These are phyloP conservation scores for Gobius niger DNA, from an alignment of 2,113 vertebrate genomes.

Conservation along the genomic window DNA sequence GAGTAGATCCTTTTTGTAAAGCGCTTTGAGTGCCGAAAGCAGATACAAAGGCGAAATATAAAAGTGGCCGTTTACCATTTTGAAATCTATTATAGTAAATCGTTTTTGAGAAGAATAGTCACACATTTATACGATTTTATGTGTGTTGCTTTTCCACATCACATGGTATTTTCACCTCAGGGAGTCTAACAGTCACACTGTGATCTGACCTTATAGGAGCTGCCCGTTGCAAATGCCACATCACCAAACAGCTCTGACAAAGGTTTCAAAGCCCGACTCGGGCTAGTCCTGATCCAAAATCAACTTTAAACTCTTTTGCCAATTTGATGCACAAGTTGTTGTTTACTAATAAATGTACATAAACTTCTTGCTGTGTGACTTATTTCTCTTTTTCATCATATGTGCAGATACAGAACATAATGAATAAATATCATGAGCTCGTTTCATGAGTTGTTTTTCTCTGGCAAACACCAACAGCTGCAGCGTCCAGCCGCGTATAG, in stretches of 20 bases:
- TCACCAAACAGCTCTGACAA: constrained; percentile 61
- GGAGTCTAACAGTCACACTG: constrained; percentile 63
- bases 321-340: too few relatives aligned
- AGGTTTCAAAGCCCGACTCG: not conserved
- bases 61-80: not conserved
- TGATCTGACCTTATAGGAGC: constrained; percentile 65
- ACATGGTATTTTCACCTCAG: constrained; percentile 51
- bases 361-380: too few relatives aligned
- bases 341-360: too few relatives aligned
- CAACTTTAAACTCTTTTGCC: too few relatives aligned
- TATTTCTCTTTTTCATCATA: too few relatives aligned
- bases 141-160: constrained; percentile 16
- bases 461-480: constrained; percentile 22
- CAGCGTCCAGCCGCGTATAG: constrained; percentile 28
- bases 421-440: too few relatives aligned
- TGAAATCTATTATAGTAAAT: constrained; percentile 14
- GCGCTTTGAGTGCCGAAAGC: too few relatives aligned
- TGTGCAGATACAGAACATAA: too few relatives aligned
- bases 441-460: not conserved
- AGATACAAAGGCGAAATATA: too few relatives aligned
- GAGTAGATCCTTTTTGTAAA: too few relatives aligned
- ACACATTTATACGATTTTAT: constrained; percentile 29
- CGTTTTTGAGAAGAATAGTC: constrained; percentile 34
- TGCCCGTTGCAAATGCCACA: constrained; percentile 72
- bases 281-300: too few relatives aligned